Percentiles rank a stretch among this genome's conserved stretches.
phyloP scores from a whole-genome alignment of 2,888 invertebrate species.

The Pteria penguin region DNA sequence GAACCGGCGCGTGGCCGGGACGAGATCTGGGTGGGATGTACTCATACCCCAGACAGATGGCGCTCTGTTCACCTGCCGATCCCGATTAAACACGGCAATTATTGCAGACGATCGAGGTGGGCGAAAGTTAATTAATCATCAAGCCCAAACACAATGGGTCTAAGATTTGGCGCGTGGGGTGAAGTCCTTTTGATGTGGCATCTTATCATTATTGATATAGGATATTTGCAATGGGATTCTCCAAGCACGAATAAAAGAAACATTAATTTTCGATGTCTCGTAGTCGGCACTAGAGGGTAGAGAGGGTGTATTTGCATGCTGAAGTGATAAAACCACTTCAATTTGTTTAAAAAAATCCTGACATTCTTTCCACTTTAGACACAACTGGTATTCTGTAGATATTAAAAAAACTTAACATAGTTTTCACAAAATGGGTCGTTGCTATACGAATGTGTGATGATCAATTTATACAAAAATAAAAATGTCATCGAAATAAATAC shows the following conservation, averaged over 20 bases:
- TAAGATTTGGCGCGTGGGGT: constrained; percentile 14
- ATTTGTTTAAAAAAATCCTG: no score
- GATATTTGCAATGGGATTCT: constrained; percentile 11
- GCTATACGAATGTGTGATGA: no score
- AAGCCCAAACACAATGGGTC: not conserved
- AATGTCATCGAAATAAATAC: no score
- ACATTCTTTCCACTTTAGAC: no score
- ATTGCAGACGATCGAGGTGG: constrained; percentile 7
- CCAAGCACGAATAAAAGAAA: not conserved
- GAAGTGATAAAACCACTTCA: constrained; percentile 16
- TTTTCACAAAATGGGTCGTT: no score
- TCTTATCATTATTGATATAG: constrained; percentile 6
- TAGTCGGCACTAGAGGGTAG: not conserved
- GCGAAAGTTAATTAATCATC: constrained; percentile 37
- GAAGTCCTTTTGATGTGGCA: constrained; percentile 15
- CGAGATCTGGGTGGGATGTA: constrained; percentile 23
- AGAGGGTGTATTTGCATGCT: constrained; percentile 14
- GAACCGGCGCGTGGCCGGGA: constrained; percentile 21
- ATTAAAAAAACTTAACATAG: no score
- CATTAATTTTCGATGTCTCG: not conserved
- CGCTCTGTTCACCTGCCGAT: constrained; percentile 26
- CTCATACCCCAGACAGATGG: constrained; percentile 31
- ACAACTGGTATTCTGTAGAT: no score
- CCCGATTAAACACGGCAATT: constrained; percentile 29
- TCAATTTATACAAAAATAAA: no score